Evolutionary conservation across 1,140 invertebrate species (phyloP).

Genomic region (Lepidurus packardi): DNA sequence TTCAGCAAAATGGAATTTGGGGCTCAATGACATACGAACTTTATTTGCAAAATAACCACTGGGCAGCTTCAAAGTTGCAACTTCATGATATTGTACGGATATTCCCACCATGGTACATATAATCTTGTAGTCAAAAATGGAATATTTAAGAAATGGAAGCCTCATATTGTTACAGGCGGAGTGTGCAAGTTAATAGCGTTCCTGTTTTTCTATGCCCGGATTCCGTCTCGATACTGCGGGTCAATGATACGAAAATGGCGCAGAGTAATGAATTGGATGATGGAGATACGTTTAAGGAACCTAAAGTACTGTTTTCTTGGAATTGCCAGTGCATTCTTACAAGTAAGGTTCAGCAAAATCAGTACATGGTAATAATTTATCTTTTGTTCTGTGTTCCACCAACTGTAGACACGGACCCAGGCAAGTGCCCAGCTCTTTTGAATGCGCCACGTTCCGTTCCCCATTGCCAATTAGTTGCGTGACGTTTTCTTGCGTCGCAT

Average conservation of each 20-base stretch:
- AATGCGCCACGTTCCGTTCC: neutral
- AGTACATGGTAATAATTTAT: neutral
- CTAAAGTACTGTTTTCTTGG: neutral
- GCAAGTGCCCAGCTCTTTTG: neutral
- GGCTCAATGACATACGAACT: neutral
- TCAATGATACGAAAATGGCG: neutral
- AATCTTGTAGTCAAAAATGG: neutral
- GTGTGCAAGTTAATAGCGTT: neutral
- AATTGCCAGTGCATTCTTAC: neutral
- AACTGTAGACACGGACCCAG: neutral
- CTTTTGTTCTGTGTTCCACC: neutral
- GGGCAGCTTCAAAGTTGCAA: constrained; percentile 1
- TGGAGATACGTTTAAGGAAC: neutral
- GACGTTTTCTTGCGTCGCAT: constrained; percentile 2
- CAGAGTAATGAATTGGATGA: neutral
- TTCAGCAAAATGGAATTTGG: neutral
- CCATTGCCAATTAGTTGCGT: neutral
- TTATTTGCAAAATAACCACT: neutral
- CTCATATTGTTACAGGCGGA: neutral
- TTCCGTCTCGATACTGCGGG: neutral
- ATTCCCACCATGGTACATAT: neutral
- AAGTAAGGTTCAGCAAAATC: neutral
- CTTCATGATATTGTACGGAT: neutral
- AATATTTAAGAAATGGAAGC: neutral
- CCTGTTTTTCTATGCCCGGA: neutral